Evolutionary conservation across 2,113 vertebrate species (phyloP).

Genomic region (Erythrolamprus reginae): DNA sequence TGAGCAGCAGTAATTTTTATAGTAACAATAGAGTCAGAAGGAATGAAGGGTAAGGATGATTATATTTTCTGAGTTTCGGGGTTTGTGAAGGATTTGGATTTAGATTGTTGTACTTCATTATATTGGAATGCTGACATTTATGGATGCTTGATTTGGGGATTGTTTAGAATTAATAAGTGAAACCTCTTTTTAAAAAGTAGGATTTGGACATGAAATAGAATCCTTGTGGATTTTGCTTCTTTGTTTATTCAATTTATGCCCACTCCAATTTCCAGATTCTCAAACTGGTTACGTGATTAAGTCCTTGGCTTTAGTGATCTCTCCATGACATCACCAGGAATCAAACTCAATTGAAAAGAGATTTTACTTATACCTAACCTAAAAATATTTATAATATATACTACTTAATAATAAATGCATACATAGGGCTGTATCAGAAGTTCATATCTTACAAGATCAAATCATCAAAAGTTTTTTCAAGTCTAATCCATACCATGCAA

Average conservation of each 20-base stretch:
- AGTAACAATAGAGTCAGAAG: neutral
- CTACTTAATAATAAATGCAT: neutral
- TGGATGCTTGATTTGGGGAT: neutral
- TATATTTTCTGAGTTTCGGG: neutral
- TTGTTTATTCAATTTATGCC: neutral
- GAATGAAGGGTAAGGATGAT: neutral
- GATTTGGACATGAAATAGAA: neutral
- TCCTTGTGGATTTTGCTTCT: neutral
- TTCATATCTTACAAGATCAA: neutral
- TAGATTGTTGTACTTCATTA: neutral
- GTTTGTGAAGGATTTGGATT: neutral
- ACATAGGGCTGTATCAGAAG: neutral
- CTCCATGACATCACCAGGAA: neutral
- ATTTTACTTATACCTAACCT: neutral
- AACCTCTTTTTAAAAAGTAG: neutral
- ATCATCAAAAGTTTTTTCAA: neutral
- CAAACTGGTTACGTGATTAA: neutral
- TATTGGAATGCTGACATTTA: neutral
- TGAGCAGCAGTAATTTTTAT: neutral
- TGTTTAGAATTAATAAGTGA: neutral
- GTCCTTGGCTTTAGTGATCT: neutral
- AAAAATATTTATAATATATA: neutral
- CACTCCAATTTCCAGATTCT: neutral
- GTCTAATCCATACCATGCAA: neutral
- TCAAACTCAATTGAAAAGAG: neutral